Conservation (phyloP, 2,888 invertebrate genomes). For the Xestia sexstrigata region DNA sequence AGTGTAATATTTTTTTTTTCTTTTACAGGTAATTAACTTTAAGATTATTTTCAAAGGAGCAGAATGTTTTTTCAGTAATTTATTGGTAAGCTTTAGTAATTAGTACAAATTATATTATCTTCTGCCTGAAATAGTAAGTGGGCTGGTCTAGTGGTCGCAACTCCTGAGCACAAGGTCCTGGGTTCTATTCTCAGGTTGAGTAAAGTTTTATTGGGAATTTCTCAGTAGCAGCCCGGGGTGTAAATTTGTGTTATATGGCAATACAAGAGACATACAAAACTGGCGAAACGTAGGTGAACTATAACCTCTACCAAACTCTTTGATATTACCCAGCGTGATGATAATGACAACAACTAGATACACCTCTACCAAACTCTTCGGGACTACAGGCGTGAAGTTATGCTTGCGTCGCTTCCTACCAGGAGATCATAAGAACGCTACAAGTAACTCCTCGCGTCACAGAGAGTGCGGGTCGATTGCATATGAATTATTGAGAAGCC, state of each 20-base stretch:
- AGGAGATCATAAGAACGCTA: constrained; percentile 14
- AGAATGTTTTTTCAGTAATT: not conserved
- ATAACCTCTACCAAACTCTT: not conserved
- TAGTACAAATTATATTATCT: not conserved
- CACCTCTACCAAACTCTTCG: not conserved
- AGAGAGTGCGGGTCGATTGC: constrained; percentile 41
- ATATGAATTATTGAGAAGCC: constrained; percentile 44
- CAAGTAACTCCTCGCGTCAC: not conserved
- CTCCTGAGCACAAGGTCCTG: not conserved
- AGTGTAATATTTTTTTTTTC: not conserved
- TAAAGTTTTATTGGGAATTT: not conserved
- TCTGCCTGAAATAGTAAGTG: not conserved
- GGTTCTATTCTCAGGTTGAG: not conserved
- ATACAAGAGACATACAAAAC: not conserved
- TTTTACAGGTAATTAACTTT: constrained; percentile 38
- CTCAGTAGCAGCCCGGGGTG: not conserved
- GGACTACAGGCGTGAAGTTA: not conserved
- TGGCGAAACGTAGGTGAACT: not conserved
- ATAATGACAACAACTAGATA: not conserved
- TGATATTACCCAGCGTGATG: not conserved
- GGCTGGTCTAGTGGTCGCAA: not conserved
- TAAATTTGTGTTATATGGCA: too few species aligned
- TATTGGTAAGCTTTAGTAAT: constrained; percentile 22
- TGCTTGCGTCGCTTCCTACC: not conserved
- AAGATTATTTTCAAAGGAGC: not conserved